phyloP scores from a whole-genome alignment of 2,797 vertebrate species.

The Anguilla pacifica region DNA sequence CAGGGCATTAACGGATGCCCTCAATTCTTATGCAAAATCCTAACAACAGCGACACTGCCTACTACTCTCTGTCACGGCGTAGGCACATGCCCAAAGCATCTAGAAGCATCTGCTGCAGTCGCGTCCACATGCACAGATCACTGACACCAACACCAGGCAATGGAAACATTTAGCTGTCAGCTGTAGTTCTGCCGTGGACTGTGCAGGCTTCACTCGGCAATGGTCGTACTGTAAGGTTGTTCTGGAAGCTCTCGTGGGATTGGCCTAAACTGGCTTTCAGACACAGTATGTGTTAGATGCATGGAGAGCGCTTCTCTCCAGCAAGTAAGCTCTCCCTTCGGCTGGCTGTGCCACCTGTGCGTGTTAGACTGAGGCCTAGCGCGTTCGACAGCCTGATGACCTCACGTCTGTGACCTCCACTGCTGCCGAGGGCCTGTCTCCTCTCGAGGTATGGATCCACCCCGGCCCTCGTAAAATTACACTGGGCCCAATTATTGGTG shows the following conservation, averaged over 20 bases:
- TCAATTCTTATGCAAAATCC: constrained; percentile 16
- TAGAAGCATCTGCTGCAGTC: neutral
- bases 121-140: neutral
- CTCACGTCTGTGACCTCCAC: neutral
- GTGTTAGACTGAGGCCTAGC: neutral
- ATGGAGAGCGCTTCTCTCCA: neutral
- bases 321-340: neutral
- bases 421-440: neutral
- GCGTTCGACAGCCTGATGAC: neutral
- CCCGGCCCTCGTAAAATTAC: neutral
- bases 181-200: neutral
- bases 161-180: neutral
- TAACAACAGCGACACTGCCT: neutral
- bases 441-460: neutral
- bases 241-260: neutral
- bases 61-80: neutral
- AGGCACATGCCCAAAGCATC: neutral
- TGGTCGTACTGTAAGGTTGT: neutral
- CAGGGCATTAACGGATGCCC: neutral
- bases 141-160: neutral
- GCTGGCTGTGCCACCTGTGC: neutral
- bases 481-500: neutral
- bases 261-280: neutral
- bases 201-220: neutral
- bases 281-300: neutral